phyloP scores from a whole-genome alignment of 2,888 invertebrate species.

The Conistra vaccinii region DNA sequence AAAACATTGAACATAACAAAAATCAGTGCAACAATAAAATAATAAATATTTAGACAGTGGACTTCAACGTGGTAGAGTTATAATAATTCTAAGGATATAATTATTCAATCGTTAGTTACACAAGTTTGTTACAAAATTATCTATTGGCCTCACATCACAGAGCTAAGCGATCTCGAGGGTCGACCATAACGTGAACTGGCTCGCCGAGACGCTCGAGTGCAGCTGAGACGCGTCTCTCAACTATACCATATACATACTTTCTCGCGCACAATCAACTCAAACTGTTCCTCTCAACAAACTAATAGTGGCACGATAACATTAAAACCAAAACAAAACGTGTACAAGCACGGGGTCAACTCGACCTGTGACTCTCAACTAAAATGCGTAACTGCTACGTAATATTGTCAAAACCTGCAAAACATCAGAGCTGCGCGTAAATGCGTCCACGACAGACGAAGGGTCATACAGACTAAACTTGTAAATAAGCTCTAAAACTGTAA shows the following conservation, averaged over 20 bases:
- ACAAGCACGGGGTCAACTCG: conserved; percentile 66
- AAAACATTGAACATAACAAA: conserved; percentile 90
- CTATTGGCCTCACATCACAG: conserved; percentile 90
- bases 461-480: conserved; percentile 68
- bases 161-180: conserved; percentile 85
- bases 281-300: conserved; percentile 59
- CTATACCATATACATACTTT: conserved; percentile 58
- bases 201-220: conserved; percentile 50
- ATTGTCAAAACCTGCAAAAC: conserved; percentile 68
- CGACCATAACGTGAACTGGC: conserved; percentile 68
- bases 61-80: conserved; percentile 89
- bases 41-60: conserved; percentile 89
- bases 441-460: conserved; percentile 71
- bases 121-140: conserved; percentile 89
- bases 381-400: conserved; percentile 64
- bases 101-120: conserved; percentile 86
- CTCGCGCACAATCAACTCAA: conserved; percentile 61
- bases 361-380: conserved; percentile 70
- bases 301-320: conserved; percentile 63
- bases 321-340: conserved; percentile 63
- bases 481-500: conserved; percentile 74
- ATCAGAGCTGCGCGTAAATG: conserved; percentile 77
- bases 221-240: conserved; percentile 58
- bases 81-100: conserved; percentile 85
- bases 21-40: conserved; percentile 90